Conservation (phyloP, 2,113 vertebrate genomes). For the Protomyctophum bolini region DNA sequence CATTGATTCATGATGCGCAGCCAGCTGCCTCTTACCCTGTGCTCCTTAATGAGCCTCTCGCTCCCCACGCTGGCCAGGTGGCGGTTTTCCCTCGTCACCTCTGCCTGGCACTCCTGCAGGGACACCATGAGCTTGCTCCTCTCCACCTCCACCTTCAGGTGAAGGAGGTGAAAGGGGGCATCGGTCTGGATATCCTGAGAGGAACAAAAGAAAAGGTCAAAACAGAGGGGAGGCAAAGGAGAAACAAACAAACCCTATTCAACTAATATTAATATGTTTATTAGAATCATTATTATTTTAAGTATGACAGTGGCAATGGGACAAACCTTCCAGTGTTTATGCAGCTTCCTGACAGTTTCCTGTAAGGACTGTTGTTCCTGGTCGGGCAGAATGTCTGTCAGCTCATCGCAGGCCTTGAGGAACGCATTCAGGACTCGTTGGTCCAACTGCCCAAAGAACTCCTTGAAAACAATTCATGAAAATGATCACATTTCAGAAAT, state of each 20-base stretch:
- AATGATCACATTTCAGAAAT: too few species aligned
- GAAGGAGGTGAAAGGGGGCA: constrained; percentile 88
- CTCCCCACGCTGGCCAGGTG: constrained; percentile 85
- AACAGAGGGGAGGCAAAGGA: background rate
- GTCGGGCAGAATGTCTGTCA: constrained; percentile 95
- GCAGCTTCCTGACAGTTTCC: constrained; percentile 93
- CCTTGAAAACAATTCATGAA: constrained; percentile 72
- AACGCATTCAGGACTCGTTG: constrained; percentile 92
- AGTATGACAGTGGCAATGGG: background rate
- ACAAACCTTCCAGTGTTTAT: constrained; percentile 97
- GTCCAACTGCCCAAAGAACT: constrained; percentile 94
- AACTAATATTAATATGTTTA: too few species aligned
- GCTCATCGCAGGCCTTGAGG: constrained; percentile 95
- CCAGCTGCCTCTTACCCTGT: constrained; percentile 80
- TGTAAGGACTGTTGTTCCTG: constrained; percentile 92
- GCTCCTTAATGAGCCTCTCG: constrained; percentile 90
- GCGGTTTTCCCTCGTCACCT: constrained; percentile 87
- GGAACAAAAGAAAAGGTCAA: background rate
- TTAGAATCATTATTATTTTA: too few species aligned
- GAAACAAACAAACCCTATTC: background rate
- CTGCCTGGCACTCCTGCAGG: constrained; percentile 86
- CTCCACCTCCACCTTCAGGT: constrained; percentile 90
- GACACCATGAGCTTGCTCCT: constrained; percentile 81
- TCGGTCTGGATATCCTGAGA: constrained; percentile 91
- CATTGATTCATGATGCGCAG: constrained; percentile 25